These are phyloP conservation scores for Xanthorhoe designata DNA, from an alignment of 2,888 invertebrate genomes.

Conservation along the genomic window DNA sequence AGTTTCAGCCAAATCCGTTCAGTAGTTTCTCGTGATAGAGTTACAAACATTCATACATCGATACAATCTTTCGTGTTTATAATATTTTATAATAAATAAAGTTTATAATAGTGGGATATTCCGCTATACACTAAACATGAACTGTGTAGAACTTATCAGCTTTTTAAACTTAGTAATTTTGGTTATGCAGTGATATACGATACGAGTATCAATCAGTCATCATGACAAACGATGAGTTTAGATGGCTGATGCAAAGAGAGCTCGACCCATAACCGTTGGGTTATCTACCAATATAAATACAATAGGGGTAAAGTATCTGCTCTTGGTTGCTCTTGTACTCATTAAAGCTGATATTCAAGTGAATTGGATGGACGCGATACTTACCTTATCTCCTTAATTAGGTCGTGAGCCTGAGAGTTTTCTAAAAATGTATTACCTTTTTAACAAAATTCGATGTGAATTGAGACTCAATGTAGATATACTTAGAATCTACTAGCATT, in stretches of 20 bases:
- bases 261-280: slow-evolving; percentile 68
- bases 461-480: neutral
- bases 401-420: slow-evolving; percentile 4
- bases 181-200: too few relatives aligned
- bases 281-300: slow-evolving; percentile 60
- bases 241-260: slow-evolving; percentile 66
- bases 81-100: too few relatives aligned
- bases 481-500: neutral
- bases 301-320: slow-evolving; percentile 51
- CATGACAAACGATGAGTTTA: slow-evolving; percentile 22
- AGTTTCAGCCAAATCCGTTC: too few relatives aligned
- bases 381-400: slow-evolving; percentile 2
- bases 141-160: too few relatives aligned
- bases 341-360: slow-evolving; percentile 4
- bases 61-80: too few relatives aligned
- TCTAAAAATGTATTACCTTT: too few relatives aligned
- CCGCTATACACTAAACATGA: too few relatives aligned
- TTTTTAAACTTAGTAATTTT: too few relatives aligned
- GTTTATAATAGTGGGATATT: too few relatives aligned
- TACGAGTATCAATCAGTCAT: too few relatives aligned
- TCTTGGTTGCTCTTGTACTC: slow-evolving; percentile 16
- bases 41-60: too few relatives aligned
- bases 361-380: slow-evolving; percentile 12
- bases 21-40: too few relatives aligned
- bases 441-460: neutral